Percentiles rank a stretch among this genome's conserved stretches.
These are phyloP conservation scores for Bactericera cockerelli DNA, from an alignment of 1,140 invertebrate species.

Conservation along the genomic window DNA sequence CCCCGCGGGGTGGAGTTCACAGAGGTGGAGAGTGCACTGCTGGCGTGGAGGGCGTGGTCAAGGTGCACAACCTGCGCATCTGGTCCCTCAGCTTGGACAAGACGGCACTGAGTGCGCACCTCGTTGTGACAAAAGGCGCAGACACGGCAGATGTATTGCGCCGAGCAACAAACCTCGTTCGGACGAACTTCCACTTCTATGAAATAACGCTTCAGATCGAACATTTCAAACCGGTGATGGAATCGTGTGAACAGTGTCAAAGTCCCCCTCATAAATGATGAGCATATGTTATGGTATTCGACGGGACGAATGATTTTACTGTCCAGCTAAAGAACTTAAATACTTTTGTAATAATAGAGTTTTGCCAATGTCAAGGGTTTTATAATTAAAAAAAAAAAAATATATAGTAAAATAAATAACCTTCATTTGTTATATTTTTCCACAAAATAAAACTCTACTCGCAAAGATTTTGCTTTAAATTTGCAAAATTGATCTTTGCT, in stretches of 20 bases:
- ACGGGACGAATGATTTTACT: too few relatives aligned
- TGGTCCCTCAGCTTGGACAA: slow-evolving; percentile 95
- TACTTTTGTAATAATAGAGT: too few relatives aligned
- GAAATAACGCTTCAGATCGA: slow-evolving; percentile 97
- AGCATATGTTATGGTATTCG: too few relatives aligned
- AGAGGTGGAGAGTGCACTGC: slow-evolving; percentile 67
- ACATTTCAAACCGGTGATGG: slow-evolving; percentile 81
- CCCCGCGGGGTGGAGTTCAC: slow-evolving; percentile 75
- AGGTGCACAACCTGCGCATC: slow-evolving; percentile 89
- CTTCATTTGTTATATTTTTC: too few relatives aligned
- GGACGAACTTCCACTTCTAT: slow-evolving; percentile 81
- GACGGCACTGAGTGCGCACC: slow-evolving; percentile 79
- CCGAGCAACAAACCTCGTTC: slow-evolving; percentile 65
- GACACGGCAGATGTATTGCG: slow-evolving; percentile 68
- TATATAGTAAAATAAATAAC: too few relatives aligned
- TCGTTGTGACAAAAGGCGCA: slow-evolving; percentile 64
- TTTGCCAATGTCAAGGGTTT: too few relatives aligned
- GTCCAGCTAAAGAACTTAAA: too few relatives aligned
- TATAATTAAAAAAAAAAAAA: too few relatives aligned
- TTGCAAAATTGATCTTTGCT: too few relatives aligned
- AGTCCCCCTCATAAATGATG: too few relatives aligned
- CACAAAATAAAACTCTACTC: too few relatives aligned
- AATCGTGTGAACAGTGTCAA: slow-evolving; percentile 78
- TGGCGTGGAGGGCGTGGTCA: slow-evolving; percentile 72
- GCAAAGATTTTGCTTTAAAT: too few relatives aligned